Evolutionary conservation across 2,888 invertebrate genomes (phyloP).

Genomic region (Achlya flavicornis): DNA sequence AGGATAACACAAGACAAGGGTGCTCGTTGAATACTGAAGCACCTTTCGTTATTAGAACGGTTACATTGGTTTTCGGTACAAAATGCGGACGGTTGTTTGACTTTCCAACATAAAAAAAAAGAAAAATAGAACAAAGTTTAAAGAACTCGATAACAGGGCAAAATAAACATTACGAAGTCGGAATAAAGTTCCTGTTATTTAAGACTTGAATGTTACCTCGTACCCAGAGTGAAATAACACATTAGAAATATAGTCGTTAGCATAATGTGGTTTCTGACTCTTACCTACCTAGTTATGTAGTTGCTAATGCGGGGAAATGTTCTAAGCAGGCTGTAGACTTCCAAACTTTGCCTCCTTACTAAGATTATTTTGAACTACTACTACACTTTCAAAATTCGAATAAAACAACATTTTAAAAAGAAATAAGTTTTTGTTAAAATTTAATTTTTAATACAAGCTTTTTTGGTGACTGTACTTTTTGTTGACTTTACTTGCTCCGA

Average conservation of each 20-base stretch:
- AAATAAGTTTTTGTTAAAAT: too few species aligned
- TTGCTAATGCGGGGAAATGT: not conserved
- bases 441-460: too few species aligned
- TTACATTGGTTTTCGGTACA: not conserved
- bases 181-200: slow-evolving; percentile 7
- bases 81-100: not conserved
- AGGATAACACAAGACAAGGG: slow-evolving; percentile 40
- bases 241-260: slow-evolving; percentile 46
- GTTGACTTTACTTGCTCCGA: too few species aligned
- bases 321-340: not conserved
- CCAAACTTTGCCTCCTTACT: too few species aligned
- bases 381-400: too few species aligned
- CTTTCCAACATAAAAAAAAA: not conserved
- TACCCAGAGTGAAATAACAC: slow-evolving; percentile 5
- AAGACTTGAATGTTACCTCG: slow-evolving; percentile 8
- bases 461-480: too few species aligned
- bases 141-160: too few species aligned
- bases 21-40: slow-evolving; percentile 41
- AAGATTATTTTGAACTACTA: not conserved
- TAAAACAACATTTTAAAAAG: too few species aligned
- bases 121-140: too few species aligned
- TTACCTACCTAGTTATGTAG: slow-evolving; percentile 48
- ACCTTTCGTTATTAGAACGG: slow-evolving; percentile 20
- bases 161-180: too few species aligned
- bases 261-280: slow-evolving; percentile 47